Percentiles rank a stretch among this genome's conserved stretches.
These are phyloP conservation scores for Tetramorium simillimum DNA, from an alignment of 1,140 invertebrate species.

Conservation along the genomic window DNA sequence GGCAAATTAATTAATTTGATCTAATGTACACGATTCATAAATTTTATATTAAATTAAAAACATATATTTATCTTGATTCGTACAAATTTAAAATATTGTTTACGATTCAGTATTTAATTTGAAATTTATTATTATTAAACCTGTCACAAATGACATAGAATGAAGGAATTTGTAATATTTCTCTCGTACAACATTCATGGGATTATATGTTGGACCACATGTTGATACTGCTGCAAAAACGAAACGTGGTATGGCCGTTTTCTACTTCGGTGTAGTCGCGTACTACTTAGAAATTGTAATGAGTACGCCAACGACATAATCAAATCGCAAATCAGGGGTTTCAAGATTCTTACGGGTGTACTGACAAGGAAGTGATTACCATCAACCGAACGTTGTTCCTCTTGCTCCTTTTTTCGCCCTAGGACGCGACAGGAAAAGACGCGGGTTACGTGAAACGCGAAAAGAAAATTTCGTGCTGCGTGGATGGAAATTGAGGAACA, in stretches of 20 bases:
- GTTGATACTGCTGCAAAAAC: constrained; percentile 2
- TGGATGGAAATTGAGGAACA: constrained; percentile 49
- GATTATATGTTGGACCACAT: constrained; percentile 8
- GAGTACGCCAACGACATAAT: constrained; percentile 79
- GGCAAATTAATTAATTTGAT: too few species aligned
- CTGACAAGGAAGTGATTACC: constrained; percentile 82
- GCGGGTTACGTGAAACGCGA: constrained; percentile 47
- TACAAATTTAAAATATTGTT: not conserved
- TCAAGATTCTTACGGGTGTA: constrained; percentile 71
- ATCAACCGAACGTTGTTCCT: constrained; percentile 68
- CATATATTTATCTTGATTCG: not conserved
- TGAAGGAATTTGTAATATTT: constrained; percentile 25
- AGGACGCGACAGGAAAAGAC: constrained; percentile 66
- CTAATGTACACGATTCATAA: not conserved
- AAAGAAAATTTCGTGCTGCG: constrained; percentile 57
- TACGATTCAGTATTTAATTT: not conserved
- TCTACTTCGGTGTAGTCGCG: constrained; percentile 29
- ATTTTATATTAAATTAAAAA: not conserved
- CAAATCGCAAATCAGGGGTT: constrained; percentile 73
- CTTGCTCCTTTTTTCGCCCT: constrained; percentile 71
- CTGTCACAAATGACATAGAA: not conserved
- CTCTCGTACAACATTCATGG: constrained; percentile 29
- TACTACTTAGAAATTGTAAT: constrained; percentile 81
- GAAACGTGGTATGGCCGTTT: constrained; percentile 33
- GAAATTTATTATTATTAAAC: not conserved